Conservation (phyloP, 2,113 vertebrate genomes). For the Petroica traversi region DNA sequence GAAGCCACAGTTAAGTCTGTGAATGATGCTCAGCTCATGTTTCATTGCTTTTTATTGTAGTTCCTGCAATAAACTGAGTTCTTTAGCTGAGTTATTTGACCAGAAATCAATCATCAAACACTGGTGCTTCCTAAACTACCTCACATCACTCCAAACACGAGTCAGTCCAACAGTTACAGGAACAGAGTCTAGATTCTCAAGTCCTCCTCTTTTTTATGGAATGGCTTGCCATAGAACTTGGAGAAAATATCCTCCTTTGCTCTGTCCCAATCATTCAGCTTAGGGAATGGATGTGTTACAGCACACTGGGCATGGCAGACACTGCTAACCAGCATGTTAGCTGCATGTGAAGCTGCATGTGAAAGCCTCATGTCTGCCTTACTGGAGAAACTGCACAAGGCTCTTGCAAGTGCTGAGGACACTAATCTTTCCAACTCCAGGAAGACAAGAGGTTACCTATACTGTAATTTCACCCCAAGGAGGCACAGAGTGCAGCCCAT, state of each 20-base stretch:
- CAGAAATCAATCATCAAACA: neutral
- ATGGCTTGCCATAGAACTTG: neutral
- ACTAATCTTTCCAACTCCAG: neutral
- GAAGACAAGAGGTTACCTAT: fast-evolving
- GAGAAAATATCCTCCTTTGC: neutral
- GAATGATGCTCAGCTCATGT: neutral
- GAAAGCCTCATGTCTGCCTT: neutral
- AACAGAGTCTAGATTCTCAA: neutral
- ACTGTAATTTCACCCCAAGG: neutral
- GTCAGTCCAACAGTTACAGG: neutral
- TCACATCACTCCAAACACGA: neutral
- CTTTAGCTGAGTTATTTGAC: neutral
- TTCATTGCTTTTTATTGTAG: neutral
- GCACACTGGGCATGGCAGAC: neutral
- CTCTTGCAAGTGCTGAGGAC: neutral
- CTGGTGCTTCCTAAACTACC: neutral
- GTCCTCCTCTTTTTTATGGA: neutral
- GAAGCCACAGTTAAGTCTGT: neutral
- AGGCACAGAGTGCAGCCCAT: neutral
- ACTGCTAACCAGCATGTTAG: neutral
- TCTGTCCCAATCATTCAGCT: neutral
- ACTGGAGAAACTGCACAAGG: neutral
- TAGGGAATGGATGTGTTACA: neutral
- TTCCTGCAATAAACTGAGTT: neutral
- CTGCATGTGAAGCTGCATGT: neutral